These are phyloP conservation scores for Indicator maculatus DNA, from an alignment of 2,113 vertebrate species.

Conservation along the genomic window DNA sequence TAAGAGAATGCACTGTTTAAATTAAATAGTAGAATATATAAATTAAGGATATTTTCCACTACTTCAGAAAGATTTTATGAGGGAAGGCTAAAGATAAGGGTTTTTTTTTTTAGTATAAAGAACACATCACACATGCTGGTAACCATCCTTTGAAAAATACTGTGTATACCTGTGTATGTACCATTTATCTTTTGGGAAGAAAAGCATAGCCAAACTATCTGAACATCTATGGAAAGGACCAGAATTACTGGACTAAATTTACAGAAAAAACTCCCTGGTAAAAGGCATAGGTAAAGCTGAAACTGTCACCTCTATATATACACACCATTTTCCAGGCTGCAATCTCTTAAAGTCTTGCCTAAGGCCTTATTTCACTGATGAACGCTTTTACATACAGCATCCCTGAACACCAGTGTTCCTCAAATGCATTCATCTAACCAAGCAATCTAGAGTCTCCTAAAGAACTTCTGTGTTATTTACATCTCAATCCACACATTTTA, in stretches of 20 bases:
- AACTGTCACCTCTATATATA: not conserved
- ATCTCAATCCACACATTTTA: not conserved
- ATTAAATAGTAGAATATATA: not conserved
- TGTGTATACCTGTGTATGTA: fast-evolving
- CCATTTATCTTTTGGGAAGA: not conserved
- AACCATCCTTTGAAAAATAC: not conserved
- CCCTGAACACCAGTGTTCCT: not conserved
- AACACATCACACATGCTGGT: fast-evolving
- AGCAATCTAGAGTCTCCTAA: not conserved
- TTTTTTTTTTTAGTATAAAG: not conserved
- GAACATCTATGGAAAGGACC: not conserved
- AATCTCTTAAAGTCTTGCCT: not conserved
- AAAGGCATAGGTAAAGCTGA: not conserved
- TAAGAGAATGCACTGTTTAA: not conserved
- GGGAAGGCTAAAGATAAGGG: not conserved
- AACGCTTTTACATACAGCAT: not conserved
- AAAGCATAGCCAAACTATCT: not conserved
- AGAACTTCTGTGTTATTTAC: not conserved
- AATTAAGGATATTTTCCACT: not conserved
- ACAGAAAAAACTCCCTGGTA: not conserved
- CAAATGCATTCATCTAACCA: not conserved
- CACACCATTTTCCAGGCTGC: not conserved
- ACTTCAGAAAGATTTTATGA: not conserved
- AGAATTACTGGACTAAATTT: not conserved
- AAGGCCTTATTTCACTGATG: not conserved